Evolutionary conservation across 2,888 invertebrate species (phyloP).

Genomic region (Fissipunctia ypsillon): DNA sequence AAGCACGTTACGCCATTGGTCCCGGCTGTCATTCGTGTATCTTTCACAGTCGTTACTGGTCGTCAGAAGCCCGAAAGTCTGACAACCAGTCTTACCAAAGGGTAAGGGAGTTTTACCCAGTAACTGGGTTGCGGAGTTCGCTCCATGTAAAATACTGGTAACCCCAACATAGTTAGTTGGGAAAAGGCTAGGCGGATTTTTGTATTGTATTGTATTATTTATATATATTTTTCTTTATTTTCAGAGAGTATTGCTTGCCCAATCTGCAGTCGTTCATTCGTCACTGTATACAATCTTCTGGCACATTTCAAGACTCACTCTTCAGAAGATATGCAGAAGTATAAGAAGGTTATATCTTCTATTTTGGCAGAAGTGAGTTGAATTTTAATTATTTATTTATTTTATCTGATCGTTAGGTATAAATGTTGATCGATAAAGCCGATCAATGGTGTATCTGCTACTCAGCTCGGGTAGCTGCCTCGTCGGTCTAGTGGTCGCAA

Average conservation of each 20-base stretch:
- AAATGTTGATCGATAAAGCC: background rate
- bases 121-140: no score
- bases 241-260: conserved; percentile 77
- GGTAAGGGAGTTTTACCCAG: no score
- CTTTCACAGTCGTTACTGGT: no score
- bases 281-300: conserved; percentile 81
- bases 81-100: no score
- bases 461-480: background rate
- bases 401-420: background rate
- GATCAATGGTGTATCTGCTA: background rate
- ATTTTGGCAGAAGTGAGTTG: conserved; percentile 75
- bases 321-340: conserved; percentile 65
- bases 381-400: no score
- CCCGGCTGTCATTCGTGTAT: no score
- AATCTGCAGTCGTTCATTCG: conserved; percentile 76
- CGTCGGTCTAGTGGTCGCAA: no score
- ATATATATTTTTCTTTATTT: conserved; percentile 12
- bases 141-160: no score
- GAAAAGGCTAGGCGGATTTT: no score
- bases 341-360: conserved; percentile 70
- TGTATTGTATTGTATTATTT: background rate
- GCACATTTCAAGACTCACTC: conserved; percentile 80
- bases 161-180: no score
- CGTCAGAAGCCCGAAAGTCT: no score
- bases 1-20: no score